phyloP scores from a whole-genome alignment of 2,113 vertebrate genomes.

The Columba janthina region DNA sequence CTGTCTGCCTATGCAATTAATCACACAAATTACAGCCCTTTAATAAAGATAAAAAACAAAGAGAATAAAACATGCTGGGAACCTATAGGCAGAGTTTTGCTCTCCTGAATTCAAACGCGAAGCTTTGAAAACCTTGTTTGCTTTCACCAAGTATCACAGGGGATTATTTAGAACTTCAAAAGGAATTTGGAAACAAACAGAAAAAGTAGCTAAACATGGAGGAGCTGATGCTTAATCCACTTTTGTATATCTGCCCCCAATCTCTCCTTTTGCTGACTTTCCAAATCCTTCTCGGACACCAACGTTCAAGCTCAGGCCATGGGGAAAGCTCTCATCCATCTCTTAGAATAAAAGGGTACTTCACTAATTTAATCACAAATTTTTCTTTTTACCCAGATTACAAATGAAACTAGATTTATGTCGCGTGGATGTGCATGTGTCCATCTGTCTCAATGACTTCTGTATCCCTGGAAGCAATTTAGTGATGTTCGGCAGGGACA shows the following conservation, averaged over 20 bases:
- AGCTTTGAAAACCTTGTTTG: conserved; percentile 14
- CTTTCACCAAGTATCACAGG: neutral
- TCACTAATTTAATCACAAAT: neutral
- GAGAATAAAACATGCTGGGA: neutral
- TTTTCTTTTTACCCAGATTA: neutral
- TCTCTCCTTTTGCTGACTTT: neutral
- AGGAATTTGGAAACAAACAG: conserved; percentile 20
- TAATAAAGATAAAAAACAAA: conserved; percentile 18
- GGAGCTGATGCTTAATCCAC: neutral
- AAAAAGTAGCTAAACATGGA: neutral
- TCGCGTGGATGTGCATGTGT: too few relatives aligned
- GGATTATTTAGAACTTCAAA: conserved; percentile 40
- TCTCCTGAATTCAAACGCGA: neutral
- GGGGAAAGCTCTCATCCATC: neutral
- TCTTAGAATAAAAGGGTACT: neutral
- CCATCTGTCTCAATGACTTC: neutral
- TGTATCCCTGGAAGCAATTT: neutral
- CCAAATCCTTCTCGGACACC: neutral
- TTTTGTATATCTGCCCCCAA: neutral
- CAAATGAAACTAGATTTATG: neutral
- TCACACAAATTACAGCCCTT: conserved; percentile 24
- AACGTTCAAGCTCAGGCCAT: neutral
- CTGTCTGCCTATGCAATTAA: neutral
- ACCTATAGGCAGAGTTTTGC: neutral
- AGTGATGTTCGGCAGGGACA: neutral